These are phyloP conservation scores for Eutrigla gurnardus DNA, from an alignment of 2,797 vertebrate genomes.

Conservation along the genomic window DNA sequence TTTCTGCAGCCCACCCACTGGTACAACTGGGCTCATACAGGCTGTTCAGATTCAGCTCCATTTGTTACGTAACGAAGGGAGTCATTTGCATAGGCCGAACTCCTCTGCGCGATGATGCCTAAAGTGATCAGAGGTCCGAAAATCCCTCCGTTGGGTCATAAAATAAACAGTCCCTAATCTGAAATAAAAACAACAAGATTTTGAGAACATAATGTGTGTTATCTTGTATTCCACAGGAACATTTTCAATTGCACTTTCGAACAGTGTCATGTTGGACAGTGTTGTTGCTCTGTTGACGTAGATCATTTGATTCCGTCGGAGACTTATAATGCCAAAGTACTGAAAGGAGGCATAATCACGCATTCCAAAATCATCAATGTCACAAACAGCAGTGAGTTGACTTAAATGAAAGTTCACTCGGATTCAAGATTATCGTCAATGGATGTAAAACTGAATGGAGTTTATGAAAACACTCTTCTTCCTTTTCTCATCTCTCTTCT, in stretches of 20 bases:
- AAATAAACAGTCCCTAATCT: too few relatives aligned
- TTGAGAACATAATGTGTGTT: neutral
- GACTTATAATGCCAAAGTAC: neutral
- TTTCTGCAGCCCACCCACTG: too few relatives aligned
- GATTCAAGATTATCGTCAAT: neutral
- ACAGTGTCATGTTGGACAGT: constrained; percentile 1
- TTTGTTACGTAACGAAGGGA: too few relatives aligned
- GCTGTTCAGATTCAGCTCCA: too few relatives aligned
- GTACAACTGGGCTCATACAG: too few relatives aligned
- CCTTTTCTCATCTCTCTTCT: neutral
- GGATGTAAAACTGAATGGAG: neutral
- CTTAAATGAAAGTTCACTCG: neutral
- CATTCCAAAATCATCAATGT: neutral
- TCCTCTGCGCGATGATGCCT: too few relatives aligned
- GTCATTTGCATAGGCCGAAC: too few relatives aligned
- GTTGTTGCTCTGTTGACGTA: neutral
- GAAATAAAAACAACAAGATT: too few relatives aligned
- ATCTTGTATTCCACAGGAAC: constrained; percentile 27
- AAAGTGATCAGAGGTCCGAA: too few relatives aligned
- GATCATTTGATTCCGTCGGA: accelerated
- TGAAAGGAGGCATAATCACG: accelerated
- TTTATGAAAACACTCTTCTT: neutral
- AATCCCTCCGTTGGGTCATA: too few relatives aligned
- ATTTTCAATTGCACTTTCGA: accelerated
- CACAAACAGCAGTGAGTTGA: constrained; percentile 19